Evolutionary conservation across 2,113 vertebrate genomes (phyloP).

Genomic region (Polypterus senegalus): DNA sequence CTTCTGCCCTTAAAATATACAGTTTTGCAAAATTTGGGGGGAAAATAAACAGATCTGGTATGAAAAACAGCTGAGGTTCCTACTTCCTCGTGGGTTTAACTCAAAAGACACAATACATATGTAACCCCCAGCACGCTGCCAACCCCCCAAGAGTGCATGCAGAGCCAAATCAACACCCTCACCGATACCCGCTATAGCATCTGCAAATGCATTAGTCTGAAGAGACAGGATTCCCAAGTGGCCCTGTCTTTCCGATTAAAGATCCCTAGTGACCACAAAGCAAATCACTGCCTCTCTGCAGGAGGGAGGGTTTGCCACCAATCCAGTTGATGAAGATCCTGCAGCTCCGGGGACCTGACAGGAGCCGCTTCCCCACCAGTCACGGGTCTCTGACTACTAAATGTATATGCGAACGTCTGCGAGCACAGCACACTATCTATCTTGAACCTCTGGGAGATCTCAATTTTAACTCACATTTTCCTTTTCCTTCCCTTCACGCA

Average conservation of each 20-base stretch:
- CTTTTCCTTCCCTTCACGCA: slow-evolving; percentile 36
- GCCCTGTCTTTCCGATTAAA: slow-evolving; percentile 30
- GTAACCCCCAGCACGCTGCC: background rate
- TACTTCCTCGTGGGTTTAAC: background rate
- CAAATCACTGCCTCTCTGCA: slow-evolving; percentile 27
- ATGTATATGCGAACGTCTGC: slow-evolving; percentile 5
- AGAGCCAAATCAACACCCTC: slow-evolving; percentile 3
- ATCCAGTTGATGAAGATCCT: slow-evolving; percentile 64
- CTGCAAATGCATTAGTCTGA: slow-evolving; percentile 44
- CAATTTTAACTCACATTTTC: slow-evolving; percentile 39
- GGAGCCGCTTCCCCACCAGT: slow-evolving; percentile 43
- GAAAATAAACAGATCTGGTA: background rate
- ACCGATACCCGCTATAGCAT: slow-evolving; percentile 25
- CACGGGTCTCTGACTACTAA: slow-evolving; percentile 19
- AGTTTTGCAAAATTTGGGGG: background rate
- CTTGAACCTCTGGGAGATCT: slow-evolving; percentile 49
- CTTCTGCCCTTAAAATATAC: background rate
- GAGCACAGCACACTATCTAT: slow-evolving; percentile 16
- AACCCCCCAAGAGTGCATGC: background rate
- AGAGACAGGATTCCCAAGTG: slow-evolving; percentile 48
- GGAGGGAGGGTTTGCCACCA: slow-evolving; percentile 41
- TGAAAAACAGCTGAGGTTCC: background rate
- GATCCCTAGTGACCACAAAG: slow-evolving; percentile 40
- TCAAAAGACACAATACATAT: background rate
- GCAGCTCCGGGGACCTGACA: slow-evolving; percentile 44